A percentile compares a stretch with the other conserved stretches of the same genome.
Conservation (phyloP, 2,113 vertebrate species). For the Mesoclemmys tuberculata region DNA sequence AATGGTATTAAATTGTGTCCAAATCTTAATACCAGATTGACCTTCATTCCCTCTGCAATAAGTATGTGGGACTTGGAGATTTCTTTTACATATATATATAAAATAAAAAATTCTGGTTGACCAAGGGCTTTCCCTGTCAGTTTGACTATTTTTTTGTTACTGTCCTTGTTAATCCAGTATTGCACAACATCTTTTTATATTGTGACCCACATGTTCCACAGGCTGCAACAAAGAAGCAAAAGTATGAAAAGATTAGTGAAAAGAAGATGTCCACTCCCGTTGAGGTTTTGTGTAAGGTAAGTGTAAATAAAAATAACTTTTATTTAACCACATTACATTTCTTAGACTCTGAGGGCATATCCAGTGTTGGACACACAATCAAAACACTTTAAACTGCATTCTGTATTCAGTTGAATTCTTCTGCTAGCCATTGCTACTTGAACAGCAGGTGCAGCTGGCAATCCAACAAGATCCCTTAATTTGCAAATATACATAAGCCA, state of each 20-base stretch:
- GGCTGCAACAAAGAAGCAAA: slow-evolving; percentile 99
- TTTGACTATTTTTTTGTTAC: neutral
- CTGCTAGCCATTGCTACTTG: neutral
- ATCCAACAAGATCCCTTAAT: slow-evolving; percentile 2
- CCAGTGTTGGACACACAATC: neutral
- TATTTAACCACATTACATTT: neutral
- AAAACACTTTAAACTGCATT: neutral
- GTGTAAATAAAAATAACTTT: slow-evolving; percentile 23
- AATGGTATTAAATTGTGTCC: slow-evolving; percentile 69
- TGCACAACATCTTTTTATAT: slow-evolving; percentile 73
- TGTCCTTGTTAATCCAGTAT: slow-evolving; percentile 64
- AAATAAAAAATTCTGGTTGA: slow-evolving; percentile 18
- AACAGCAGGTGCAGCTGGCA: slow-evolving; percentile 7
- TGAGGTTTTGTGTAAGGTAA: slow-evolving; percentile 99
- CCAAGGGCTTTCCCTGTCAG: slow-evolving; percentile 50
- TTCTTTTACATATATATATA: neutral
- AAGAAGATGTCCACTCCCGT: slow-evolving; percentile 99
- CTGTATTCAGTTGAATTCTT: slow-evolving; percentile 23
- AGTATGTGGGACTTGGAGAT: slow-evolving; percentile 60
- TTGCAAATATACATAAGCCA: neutral
- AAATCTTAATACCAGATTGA: slow-evolving; percentile 73
- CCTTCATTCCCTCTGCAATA: slow-evolving; percentile 67
- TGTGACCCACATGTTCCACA: slow-evolving; percentile 78
- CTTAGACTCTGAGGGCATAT: neutral
- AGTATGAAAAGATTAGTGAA: slow-evolving; percentile 99